phyloP scores from a whole-genome alignment of 2,888 invertebrate genomes.

The Aporophyla lueneburgensis region DNA sequence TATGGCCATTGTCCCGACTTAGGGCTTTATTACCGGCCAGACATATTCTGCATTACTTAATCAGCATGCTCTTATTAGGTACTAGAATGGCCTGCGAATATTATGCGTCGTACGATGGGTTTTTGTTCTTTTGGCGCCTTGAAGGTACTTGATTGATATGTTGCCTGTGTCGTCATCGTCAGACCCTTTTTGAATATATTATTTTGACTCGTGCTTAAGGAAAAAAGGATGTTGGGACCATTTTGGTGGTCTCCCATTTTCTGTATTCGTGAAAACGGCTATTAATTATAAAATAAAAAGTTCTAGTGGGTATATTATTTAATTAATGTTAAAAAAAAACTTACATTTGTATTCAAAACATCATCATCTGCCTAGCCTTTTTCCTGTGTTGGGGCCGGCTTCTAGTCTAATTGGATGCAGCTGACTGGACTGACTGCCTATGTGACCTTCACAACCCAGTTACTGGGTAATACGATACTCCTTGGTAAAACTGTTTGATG shows the following conservation, averaged over 20 bases:
- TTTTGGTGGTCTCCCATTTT: not conserved
- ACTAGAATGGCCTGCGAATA: conserved; percentile 21
- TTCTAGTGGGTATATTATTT: not conserved
- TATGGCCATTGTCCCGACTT: conserved; percentile 64
- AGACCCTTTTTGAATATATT: not conserved
- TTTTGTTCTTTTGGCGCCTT: conserved; percentile 2
- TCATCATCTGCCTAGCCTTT: no score
- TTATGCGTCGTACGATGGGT: not conserved
- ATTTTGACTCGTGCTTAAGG: not conserved
- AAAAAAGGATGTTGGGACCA: not conserved
- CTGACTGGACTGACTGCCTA: no score
- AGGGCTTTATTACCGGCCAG: conserved; percentile 62
- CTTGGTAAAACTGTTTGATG: no score
- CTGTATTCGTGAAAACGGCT: not conserved
- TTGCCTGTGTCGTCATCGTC: not conserved
- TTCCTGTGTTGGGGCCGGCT: no score
- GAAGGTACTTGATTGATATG: not conserved
- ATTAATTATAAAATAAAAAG: not conserved
- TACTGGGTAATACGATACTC: no score
- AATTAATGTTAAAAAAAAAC: not conserved
- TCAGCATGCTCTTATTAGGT: conserved; percentile 48
- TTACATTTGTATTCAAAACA: no score
- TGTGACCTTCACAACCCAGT: no score
- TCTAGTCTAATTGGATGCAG: no score
- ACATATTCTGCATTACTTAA: conserved; percentile 60